Percentiles rank a stretch among this genome's conserved stretches.
These are phyloP conservation scores for Aegotheles bennettii DNA, from an alignment of 2,113 vertebrate species.

Conservation along the genomic window DNA sequence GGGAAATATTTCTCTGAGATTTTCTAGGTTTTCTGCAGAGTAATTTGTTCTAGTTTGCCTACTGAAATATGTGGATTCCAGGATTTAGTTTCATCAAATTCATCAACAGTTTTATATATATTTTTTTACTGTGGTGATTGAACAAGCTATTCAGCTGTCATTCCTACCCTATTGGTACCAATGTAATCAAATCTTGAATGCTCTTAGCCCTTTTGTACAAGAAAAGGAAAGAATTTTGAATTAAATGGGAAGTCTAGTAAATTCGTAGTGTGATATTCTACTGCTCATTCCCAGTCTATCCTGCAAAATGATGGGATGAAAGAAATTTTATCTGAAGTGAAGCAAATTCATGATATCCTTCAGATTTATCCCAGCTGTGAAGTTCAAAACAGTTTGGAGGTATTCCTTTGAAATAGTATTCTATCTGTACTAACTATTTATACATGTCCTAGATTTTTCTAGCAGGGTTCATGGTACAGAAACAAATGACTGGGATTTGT, in stretches of 20 bases:
- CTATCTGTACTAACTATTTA: background rate
- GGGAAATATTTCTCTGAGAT: background rate
- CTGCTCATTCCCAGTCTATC: background rate
- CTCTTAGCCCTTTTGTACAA: background rate
- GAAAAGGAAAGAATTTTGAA: background rate
- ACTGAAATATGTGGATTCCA: background rate
- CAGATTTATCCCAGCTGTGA: constrained; percentile 1
- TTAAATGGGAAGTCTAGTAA: background rate
- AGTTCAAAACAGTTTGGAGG: background rate
- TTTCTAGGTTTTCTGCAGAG: background rate
- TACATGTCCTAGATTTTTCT: constrained; percentile 2
- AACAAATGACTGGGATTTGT: background rate
- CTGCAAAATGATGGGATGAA: background rate
- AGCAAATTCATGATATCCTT: background rate
- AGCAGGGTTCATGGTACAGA: background rate
- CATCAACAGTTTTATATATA: background rate
- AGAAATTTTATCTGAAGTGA: background rate
- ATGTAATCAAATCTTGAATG: background rate
- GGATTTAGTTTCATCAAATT: background rate
- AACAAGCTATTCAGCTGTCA: background rate
- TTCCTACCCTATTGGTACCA: background rate
- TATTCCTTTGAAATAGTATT: background rate
- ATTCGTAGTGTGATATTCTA: background rate
- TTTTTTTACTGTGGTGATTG: background rate
- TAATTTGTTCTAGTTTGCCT: background rate